Base-by-base conservation (phyloP, 2,113 vertebrate species). In the Melanostigma gelatinosum region DNA sequence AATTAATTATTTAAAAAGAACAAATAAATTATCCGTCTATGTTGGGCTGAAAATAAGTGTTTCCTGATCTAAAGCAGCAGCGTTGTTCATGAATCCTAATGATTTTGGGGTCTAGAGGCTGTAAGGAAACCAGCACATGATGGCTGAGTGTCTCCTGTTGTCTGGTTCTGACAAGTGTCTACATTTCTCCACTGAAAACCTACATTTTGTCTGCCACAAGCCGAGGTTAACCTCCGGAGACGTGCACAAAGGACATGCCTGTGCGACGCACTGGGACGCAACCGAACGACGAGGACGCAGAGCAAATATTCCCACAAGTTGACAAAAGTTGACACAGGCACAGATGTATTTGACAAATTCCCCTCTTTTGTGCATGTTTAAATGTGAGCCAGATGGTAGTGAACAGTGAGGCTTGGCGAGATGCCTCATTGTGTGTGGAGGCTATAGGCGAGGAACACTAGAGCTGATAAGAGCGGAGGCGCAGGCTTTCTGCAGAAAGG, bases 311-410 rank as follows among this genome's bases (percentile, higher is more conserved):
- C 90, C 86, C 89, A 91, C 88, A 92, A 93, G 91, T 93, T 93
- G 92, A 94, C 92, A 92, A 93, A 92, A 94, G 92, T 93, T 91
- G 88, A 94, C 87, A 91, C 85, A 93, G 90, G 90, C 93, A 91
- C 91, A 92, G 92, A 95, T 93, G 94, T 92, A 92, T 93, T 88
- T 94, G 94, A 95, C 93, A 94, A 94, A 94, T 95, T 93, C 92
- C 85, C 91, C 63, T 90, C 93, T 91, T 94, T 95, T 93, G 93
- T 94, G 93, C 91, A 80, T 83, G 89, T 89, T 81, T 87, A 94
- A 95, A 96, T 95, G 88, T 88, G 92, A 94, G 92, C 93, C 95
- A 96, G 94, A 95, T 96, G 95, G 92, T 74, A 66, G 89, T 84
- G 92, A 92, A 92, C 90, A 92, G 91, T 78, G 84, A 89, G 91